Base-by-base conservation (phyloP, 2,113 vertebrate genomes). In the Rhadina sibilatrix region DNA sequence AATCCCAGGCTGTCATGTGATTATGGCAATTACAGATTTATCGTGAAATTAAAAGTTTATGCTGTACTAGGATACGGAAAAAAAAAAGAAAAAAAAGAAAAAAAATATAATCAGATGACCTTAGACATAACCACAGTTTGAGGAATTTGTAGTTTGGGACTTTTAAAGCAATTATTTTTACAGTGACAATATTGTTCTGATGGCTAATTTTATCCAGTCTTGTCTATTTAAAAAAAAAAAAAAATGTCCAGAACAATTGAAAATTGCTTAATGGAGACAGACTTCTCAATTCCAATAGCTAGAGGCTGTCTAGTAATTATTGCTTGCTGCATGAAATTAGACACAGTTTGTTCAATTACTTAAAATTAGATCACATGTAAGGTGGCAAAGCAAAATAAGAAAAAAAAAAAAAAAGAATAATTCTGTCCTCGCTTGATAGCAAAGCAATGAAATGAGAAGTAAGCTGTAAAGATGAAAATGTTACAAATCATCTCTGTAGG, bases 311-410 rank as follows among this genome's bases (percentile, higher is more conserved):
- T 97, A 89, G 97, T 98, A 98, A 98, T 98, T 98, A 98, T 98
- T 98, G 97, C 96, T 97, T 98, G 96, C 97, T 98, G 97, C 97
- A 98, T 98, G 97, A 98, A 98, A 98, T 98, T 98, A 98, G 97
- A 97, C 97, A 98, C 98, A 98, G 98, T 98, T 98, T 98, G 97
- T 98, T 98, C 97, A 98, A 98, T 98, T 98, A 98, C 97, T 97
- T 98, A 98, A 98, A 98, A 97, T 98, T 97, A 98, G 97, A 98
- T 98, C 98, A 98, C 97, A 98, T 98, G 97, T 97, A 98, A 98
- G 98, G 98, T 98, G 98, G 98, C 97, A 98, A 96, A 95, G 85
- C 31, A 64, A 88, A 97, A 97, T 93, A 81, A 93, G 71, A 72
- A 92, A 30, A 28, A 35, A 59, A 59, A 94, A 94, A 92, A 72